Conservation (phyloP, 2,113 vertebrate genomes). For the Circaetus gallicus region DNA sequence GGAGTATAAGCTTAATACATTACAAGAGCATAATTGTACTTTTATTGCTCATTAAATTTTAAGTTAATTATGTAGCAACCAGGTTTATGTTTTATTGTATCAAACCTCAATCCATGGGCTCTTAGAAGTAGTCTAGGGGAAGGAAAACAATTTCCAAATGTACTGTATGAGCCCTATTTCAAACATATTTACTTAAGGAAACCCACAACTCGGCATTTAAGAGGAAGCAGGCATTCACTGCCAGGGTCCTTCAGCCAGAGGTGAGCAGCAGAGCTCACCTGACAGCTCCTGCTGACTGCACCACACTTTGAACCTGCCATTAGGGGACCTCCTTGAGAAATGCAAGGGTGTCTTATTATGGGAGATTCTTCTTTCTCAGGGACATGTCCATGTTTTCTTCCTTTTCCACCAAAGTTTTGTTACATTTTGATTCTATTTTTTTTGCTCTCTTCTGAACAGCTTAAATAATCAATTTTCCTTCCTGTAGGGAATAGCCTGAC, state of each 20-base stretch:
- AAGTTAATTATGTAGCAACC: conserved; percentile 71
- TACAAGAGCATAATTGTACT: conserved; percentile 64
- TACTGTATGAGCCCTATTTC: not conserved
- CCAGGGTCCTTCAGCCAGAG: not conserved
- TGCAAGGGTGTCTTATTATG: not conserved
- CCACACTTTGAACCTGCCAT: not conserved
- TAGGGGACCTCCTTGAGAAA: not conserved
- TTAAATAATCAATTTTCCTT: not conserved
- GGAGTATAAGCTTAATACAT: conserved; percentile 41
- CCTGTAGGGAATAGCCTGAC: not conserved
- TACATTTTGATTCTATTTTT: not conserved
- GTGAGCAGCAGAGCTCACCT: not conserved
- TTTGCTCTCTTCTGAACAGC: not conserved
- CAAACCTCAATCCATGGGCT: not conserved
- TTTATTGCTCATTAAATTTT: conserved; percentile 72
- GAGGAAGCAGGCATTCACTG: not conserved
- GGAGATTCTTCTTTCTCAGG: not conserved
- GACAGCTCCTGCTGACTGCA: not conserved
- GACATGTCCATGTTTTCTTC: not conserved
- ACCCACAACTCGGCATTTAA: not conserved
- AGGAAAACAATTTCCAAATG: not conserved
- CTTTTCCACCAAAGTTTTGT: not conserved
- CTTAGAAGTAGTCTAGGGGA: not conserved
- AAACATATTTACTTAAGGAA: not conserved
- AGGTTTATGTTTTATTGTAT: conserved; percentile 30